Evolutionary conservation across 2,888 invertebrate species (phyloP), one percentile per base, ranked within the genome.

Genomic region (Cryptocephalus primarius): DNA sequence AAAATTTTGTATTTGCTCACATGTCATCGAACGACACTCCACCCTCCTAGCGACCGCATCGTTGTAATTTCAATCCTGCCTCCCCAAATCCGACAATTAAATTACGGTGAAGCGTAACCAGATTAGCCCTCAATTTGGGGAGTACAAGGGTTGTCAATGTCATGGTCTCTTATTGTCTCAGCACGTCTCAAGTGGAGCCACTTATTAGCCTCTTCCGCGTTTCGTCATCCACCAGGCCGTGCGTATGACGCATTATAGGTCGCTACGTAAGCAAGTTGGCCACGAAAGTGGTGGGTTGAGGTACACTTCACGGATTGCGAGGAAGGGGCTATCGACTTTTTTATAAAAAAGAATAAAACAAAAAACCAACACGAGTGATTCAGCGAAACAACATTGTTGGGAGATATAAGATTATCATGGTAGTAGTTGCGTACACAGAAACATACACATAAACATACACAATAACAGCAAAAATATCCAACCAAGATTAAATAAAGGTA

Each of bases 201-300:
- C 58, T 58, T 56, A 56, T 56, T 57, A 52, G 58, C 51, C 55
- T 55, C 56, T 48, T 50, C 46, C 42, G 42, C 39, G 40, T 46
- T 46, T 43, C 33, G 13, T 38, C 31, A 39, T 39, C 42, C 42
- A 42, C 11, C 39, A 38, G 14, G 43, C 31, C 34, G 40, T 13
- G 33, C n/a, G 10, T 32, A 38, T 40, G 22, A 39, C 33, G 48
- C 38, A 44, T 45, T 22, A 22, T 22, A 22, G 22, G 22, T 6
- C 22, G 22, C 22, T 22, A 22, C 22, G 22, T 22, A 22, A 22
- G 22, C 22, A 22, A 22, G 22, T 22, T 22, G 22, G 22, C 22
- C 22, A 22, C 22, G 22, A 22, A 22, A 22, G 22, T 22, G 22
- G 22, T 22, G 22, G 22, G 22, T 22, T 22, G 22, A 22, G 22